phyloP scores from a whole-genome alignment of 92 coral and sea anemone genomes.

The Epizoanthus illoricatus region DNA sequence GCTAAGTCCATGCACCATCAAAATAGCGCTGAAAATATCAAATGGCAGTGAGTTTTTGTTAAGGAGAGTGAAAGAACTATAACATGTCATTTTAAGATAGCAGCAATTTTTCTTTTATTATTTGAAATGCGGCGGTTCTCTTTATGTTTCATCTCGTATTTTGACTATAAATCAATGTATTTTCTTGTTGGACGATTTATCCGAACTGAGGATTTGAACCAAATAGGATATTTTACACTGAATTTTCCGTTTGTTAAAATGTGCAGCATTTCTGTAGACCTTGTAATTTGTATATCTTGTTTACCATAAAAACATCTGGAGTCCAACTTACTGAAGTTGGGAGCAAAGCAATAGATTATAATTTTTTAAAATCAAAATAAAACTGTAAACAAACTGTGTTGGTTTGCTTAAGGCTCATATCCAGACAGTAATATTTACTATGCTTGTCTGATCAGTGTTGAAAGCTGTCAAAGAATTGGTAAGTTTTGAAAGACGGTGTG shows the following conservation, averaged over 20 bases:
- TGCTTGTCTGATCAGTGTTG: neutral
- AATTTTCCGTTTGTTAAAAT: neutral
- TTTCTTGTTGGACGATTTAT: neutral
- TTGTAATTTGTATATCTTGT: neutral
- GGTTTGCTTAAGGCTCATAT: neutral
- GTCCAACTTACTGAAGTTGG: neutral
- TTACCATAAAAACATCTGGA: neutral
- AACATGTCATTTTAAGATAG: too few relatives aligned
- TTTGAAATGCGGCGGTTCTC: neutral
- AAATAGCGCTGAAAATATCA: too few relatives aligned
- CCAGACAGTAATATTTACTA: neutral
- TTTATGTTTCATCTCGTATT: neutral
- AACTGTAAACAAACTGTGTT: neutral
- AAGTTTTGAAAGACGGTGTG: neutral
- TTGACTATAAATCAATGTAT: neutral
- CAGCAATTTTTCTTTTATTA: too few relatives aligned
- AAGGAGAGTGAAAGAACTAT: too few relatives aligned
- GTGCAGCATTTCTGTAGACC: neutral
- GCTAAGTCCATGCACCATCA: too few relatives aligned
- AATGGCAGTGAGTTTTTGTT: too few relatives aligned
- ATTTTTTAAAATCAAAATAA: neutral
- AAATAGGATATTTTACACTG: neutral
- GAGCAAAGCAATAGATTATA: slow-evolving; percentile 1
- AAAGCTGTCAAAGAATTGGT: neutral
- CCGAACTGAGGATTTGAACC: neutral